A percentile compares a stretch with the other conserved stretches of the same genome.
These are phyloP conservation scores for Gibbula magus DNA, from an alignment of 2,888 invertebrate genomes.

Conservation along the genomic window DNA sequence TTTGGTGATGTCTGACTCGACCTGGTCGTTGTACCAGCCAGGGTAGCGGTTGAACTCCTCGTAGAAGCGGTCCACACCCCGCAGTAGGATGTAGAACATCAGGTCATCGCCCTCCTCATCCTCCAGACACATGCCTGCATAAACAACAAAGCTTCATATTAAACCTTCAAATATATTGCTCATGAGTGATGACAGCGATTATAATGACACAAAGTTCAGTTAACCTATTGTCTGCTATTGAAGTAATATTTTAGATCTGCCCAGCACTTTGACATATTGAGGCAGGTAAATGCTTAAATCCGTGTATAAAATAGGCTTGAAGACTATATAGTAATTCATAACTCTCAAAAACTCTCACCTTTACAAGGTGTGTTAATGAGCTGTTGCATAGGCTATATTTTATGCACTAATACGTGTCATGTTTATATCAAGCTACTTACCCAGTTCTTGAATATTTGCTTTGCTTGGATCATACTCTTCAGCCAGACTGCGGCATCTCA, in stretches of 20 bases:
- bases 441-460: constrained; percentile 55
- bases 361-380: not conserved
- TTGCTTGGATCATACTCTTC: constrained; percentile 83
- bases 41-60: constrained; percentile 92
- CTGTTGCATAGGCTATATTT: not conserved
- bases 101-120: constrained; percentile 69
- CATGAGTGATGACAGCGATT: too few relatives aligned
- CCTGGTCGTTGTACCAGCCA: constrained; percentile 84
- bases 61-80: constrained; percentile 93
- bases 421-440: constrained; percentile 34
- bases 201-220: too few relatives aligned
- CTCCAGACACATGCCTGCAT: constrained; percentile 52
- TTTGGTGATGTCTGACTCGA: constrained; percentile 92
- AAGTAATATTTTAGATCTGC: too few relatives aligned
- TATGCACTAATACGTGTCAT: too few relatives aligned
- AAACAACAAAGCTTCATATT: not conserved
- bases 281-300: too few relatives aligned
- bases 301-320: too few relatives aligned
- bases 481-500: constrained; percentile 84
- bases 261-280: too few relatives aligned
- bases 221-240: too few relatives aligned
- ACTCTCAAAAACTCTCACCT: not conserved
- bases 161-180: too few relatives aligned
- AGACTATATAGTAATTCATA: not conserved
- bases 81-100: constrained; percentile 89